Evolutionary conservation across 53 echinoderm and acorn worm species (phyloP).

Genomic region (Temnopleurus reevesii): DNA sequence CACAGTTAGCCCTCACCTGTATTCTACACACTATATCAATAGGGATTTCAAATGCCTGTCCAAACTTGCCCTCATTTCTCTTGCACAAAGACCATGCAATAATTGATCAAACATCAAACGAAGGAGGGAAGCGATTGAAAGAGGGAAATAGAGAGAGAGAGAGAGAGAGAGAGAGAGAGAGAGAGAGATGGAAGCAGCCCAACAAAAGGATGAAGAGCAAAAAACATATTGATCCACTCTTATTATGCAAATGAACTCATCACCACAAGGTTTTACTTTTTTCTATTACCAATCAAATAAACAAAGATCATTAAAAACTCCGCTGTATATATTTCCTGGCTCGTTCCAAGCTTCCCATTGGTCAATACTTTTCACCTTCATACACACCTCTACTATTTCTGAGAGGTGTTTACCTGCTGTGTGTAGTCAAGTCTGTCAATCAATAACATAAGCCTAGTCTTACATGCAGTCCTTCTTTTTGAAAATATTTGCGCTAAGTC

Average conservation of each 20-base stretch:
- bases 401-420: neutral
- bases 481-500: neutral
- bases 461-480: neutral
- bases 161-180: constrained; percentile 42
- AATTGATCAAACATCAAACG: neutral
- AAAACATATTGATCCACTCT: constrained; percentile 10
- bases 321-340: neutral
- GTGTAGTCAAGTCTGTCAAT: neutral
- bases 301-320: neutral
- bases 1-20: neutral
- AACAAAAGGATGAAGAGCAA: neutral
- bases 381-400: neutral
- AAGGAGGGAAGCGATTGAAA: neutral
- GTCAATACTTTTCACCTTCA: neutral
- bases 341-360: neutral
- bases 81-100: constrained; percentile 38
- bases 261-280: neutral
- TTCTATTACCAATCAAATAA: neutral
- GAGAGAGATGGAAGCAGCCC: neutral
- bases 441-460: constrained; percentile 17
- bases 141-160: constrained; percentile 10
- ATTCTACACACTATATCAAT: neutral
- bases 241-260: constrained; percentile 10
- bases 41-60: constrained; percentile 9
- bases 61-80: neutral